A percentile compares a stretch with the other conserved stretches of the same genome.
Conservation (phyloP, 2,888 invertebrate genomes). For the Pardosa pseudoannulata region DNA sequence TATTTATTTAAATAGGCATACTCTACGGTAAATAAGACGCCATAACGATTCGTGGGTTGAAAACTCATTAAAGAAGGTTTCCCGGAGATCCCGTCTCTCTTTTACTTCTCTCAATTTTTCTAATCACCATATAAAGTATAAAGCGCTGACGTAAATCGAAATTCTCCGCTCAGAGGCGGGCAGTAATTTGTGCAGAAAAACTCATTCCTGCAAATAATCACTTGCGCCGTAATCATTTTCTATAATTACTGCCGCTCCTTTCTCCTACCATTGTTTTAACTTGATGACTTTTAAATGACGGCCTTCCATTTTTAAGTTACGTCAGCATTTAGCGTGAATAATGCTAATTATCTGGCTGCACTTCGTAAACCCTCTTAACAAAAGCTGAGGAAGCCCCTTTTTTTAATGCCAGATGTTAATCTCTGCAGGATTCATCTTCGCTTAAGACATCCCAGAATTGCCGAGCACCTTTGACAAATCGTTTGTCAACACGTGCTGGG, state of each 20-base stretch:
- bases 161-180: constrained; percentile 7
- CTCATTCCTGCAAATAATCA: constrained; percentile 49
- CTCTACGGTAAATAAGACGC: too few relatives aligned
- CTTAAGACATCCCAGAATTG: constrained; percentile 19
- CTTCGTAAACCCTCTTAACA: background rate
- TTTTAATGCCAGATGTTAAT: constrained; percentile 18
- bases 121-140: constrained; percentile 26
- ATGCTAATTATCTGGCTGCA: constrained; percentile 46
- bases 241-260: constrained; percentile 44
- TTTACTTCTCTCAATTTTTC: background rate
- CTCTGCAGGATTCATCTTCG: background rate
- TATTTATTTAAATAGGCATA: too few relatives aligned
- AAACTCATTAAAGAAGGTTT: background rate
- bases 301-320: constrained; percentile 58
- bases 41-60: too few relatives aligned
- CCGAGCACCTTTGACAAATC: constrained; percentile 23
- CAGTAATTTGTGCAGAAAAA: constrained; percentile 48
- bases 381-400: background rate
- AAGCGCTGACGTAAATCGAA: constrained; percentile 64
- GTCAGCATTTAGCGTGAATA: constrained; percentile 60
- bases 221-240: constrained; percentile 56
- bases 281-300: constrained; percentile 54
- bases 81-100: background rate
- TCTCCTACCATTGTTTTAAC: constrained; percentile 47
- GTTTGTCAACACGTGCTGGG: constrained; percentile 22